Conservation (phyloP, 2,888 invertebrate genomes). For the Leptinotarsa haldemani region DNA sequence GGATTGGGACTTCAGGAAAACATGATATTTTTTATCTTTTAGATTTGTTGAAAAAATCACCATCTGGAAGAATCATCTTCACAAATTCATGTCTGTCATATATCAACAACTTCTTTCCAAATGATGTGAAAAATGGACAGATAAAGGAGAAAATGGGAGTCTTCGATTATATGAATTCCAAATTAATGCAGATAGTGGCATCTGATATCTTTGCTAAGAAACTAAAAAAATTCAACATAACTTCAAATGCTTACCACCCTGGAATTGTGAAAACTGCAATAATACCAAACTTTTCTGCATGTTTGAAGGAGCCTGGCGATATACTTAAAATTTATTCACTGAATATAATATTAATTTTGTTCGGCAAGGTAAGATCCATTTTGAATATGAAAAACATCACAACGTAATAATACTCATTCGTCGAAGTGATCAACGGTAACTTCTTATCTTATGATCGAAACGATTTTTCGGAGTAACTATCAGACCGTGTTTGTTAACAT, state of each 20-base stretch:
- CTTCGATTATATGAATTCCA: constrained; percentile 37
- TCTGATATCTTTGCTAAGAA: constrained; percentile 42
- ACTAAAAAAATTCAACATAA: constrained; percentile 38
- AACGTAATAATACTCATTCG: too few species aligned
- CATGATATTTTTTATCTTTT: constrained; percentile 8
- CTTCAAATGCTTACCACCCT: constrained; percentile 42
- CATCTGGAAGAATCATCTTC: constrained; percentile 42
- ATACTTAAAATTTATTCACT: too few species aligned
- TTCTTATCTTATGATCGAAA: too few species aligned
- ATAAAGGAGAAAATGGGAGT: constrained; percentile 14
- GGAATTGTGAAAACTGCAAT: too few species aligned
- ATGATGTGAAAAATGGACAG: constrained; percentile 8
- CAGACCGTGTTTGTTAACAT: too few species aligned
- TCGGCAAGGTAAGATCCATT: too few species aligned
- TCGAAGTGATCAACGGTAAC: too few species aligned
- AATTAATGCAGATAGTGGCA: constrained; percentile 37
- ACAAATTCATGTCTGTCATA: constrained; percentile 38
- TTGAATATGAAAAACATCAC: too few species aligned
- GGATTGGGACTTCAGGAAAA: too few species aligned
- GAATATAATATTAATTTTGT: too few species aligned
- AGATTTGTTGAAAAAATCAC: constrained; percentile 43
- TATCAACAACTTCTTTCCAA: constrained; percentile 17
- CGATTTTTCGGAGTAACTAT: too few species aligned
- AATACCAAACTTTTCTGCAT: constrained; percentile 1
- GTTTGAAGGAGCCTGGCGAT: too few species aligned